A percentile compares a stretch with the other conserved stretches of the same genome.
Evolutionary conservation across 2,113 vertebrate species (phyloP).

Genomic region (Alethe diademata): DNA sequence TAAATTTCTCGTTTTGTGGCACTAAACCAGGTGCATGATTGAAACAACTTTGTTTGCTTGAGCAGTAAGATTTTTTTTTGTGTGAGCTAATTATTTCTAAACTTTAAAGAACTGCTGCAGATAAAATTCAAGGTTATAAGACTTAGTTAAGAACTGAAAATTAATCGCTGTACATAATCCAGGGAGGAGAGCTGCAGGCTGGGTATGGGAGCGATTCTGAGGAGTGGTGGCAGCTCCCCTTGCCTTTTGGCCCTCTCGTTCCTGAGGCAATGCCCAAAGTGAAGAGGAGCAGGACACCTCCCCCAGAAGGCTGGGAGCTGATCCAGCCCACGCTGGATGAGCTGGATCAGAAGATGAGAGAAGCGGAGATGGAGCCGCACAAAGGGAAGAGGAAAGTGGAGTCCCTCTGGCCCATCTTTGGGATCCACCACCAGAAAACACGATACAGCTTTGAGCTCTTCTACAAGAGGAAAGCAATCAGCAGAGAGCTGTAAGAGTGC

Average conservation of each 20-base stretch:
- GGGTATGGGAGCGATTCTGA: background rate
- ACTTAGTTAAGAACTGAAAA: background rate
- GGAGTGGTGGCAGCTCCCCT: background rate
- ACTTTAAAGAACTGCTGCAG: background rate
- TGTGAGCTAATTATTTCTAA: background rate
- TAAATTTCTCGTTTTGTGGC: background rate
- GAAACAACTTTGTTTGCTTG: background rate
- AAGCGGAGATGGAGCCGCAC: conserved; percentile 92
- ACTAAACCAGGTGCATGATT: background rate
- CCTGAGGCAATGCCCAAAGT: conserved; percentile 88
- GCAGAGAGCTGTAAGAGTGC: conserved; percentile 94
- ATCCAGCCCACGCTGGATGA: conserved; percentile 96
- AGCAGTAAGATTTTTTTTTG: background rate
- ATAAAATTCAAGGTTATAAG: background rate
- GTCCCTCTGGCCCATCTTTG: conserved; percentile 95
- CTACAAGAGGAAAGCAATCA: conserved; percentile 95
- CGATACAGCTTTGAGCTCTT: conserved; percentile 95
- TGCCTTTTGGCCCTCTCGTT: fast-evolving
- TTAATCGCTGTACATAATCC: background rate
- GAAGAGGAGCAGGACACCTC: conserved; percentile 93
- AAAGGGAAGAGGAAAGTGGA: conserved; percentile 95
- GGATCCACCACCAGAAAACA: conserved; percentile 94
- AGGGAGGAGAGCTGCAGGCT: background rate
- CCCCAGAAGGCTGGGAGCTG: conserved; percentile 97
- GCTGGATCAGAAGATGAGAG: conserved; percentile 98